A percentile compares a stretch with the other conserved stretches of the same genome.
Conservation (phyloP, 2,888 invertebrate species). For the Eupithecia dodoneata region DNA sequence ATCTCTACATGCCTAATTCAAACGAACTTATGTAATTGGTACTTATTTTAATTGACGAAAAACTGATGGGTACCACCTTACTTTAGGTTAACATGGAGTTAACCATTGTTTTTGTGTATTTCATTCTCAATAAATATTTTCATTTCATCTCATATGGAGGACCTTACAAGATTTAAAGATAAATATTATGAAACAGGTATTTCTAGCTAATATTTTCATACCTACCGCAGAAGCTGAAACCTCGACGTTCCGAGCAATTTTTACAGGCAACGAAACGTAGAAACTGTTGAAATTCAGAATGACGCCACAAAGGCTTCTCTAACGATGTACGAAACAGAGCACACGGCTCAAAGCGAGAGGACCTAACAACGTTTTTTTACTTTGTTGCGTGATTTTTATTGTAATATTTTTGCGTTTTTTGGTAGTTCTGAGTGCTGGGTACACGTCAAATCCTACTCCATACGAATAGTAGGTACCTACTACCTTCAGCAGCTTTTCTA, state of each 20-base stretch:
- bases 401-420: background rate
- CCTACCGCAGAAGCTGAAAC: background rate
- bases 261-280: background rate
- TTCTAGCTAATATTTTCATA: background rate
- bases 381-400: background rate
- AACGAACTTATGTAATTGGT: too few relatives aligned
- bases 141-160: too few relatives aligned
- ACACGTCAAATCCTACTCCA: background rate
- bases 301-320: constrained; percentile 12
- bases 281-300: constrained; percentile 5
- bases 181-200: too few relatives aligned
- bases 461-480: background rate
- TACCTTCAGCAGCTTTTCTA: background rate
- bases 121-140: too few relatives aligned
- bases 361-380: constrained; percentile 16
- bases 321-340: constrained; percentile 14
- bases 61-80: too few relatives aligned
- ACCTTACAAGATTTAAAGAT: too few relatives aligned
- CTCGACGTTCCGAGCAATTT: background rate
- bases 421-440: background rate
- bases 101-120: too few relatives aligned
- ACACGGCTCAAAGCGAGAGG: background rate
- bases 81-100: too few relatives aligned
- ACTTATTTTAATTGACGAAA: too few relatives aligned
- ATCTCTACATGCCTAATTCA: too few relatives aligned